A percentile compares a stretch with the other conserved stretches of the same genome.
phyloP scores from a whole-genome alignment of 2,888 invertebrate genomes.

The Xanthorhoe designata region DNA sequence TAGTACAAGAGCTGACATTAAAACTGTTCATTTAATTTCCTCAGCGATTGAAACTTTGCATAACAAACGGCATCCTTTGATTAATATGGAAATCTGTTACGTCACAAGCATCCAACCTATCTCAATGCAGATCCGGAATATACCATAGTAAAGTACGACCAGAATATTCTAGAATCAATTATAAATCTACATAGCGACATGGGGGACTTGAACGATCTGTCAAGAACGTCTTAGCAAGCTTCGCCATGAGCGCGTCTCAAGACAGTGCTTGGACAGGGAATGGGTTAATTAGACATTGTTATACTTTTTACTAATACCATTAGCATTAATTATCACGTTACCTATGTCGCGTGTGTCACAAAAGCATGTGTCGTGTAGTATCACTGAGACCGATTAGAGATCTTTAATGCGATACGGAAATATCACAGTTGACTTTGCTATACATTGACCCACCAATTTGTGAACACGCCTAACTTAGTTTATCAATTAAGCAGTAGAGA shows the following conservation, averaged over 20 bases:
- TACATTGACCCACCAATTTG: background rate
- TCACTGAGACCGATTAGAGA: too few relatives aligned
- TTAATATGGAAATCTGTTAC: conserved; percentile 38
- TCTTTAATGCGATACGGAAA: too few relatives aligned
- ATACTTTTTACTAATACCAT: too few relatives aligned
- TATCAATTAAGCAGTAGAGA: background rate
- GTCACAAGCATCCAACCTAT: conserved; percentile 35
- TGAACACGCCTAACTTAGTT: background rate
- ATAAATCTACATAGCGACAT: background rate
- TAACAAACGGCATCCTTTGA: conserved; percentile 35
- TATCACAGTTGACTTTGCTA: background rate
- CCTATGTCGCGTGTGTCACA: too few relatives aligned
- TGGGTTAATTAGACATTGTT: too few relatives aligned
- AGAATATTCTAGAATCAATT: background rate
- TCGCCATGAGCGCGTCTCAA: too few relatives aligned
- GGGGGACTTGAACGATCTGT: too few relatives aligned
- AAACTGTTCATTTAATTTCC: conserved; percentile 26
- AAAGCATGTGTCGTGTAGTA: too few relatives aligned
- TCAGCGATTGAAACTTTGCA: conserved; percentile 32
- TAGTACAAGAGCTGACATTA: conserved; percentile 22
- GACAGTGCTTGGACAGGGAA: too few relatives aligned
- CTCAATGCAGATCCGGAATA: conserved; percentile 33
- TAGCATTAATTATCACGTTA: too few relatives aligned
- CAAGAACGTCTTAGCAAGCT: too few relatives aligned
- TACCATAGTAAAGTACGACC: background rate